These are phyloP conservation scores for Proteles cristata DNA, from an alignment of 2,113 vertebrate genomes.

Conservation along the genomic window DNA sequence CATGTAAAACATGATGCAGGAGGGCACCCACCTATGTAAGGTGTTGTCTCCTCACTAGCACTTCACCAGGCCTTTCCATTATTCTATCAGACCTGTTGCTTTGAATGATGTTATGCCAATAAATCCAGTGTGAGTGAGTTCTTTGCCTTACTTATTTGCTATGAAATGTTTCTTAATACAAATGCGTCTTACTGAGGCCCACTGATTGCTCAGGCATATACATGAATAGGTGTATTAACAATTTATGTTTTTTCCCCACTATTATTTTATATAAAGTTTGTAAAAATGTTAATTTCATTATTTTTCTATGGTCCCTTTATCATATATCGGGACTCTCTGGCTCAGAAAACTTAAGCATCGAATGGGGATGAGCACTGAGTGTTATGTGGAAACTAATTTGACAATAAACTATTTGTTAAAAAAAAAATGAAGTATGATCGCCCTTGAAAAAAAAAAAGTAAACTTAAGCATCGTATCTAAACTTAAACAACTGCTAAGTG, in stretches of 20 bases:
- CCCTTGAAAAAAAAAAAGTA: no score
- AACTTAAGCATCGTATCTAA: not conserved
- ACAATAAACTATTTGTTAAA: no score
- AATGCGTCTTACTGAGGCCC: not conserved
- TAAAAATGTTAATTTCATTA: not conserved
- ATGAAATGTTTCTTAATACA: not conserved
- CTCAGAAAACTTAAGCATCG: not conserved
- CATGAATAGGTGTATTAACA: not conserved
- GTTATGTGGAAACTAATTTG: no score
- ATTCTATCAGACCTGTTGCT: not conserved
- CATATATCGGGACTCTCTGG: not conserved
- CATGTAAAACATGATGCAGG: not conserved
- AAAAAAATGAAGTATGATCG: no score
- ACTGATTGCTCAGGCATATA: not conserved
- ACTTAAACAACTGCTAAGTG: not conserved
- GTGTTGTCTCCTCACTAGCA: not conserved
- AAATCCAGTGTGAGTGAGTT: not conserved
- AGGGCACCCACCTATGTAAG: not conserved
- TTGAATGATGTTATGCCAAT: not conserved
- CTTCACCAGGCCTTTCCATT: not conserved
- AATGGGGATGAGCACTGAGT: no score
- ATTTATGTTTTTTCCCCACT: not conserved
- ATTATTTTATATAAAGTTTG: not conserved
- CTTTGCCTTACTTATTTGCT: not conserved
- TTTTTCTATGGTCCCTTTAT: not conserved